A percentile compares a stretch with the other conserved stretches of the same genome.
Evolutionary conservation across 2,113 vertebrate species (phyloP).

Genomic region (Chloebia gouldiae): DNA sequence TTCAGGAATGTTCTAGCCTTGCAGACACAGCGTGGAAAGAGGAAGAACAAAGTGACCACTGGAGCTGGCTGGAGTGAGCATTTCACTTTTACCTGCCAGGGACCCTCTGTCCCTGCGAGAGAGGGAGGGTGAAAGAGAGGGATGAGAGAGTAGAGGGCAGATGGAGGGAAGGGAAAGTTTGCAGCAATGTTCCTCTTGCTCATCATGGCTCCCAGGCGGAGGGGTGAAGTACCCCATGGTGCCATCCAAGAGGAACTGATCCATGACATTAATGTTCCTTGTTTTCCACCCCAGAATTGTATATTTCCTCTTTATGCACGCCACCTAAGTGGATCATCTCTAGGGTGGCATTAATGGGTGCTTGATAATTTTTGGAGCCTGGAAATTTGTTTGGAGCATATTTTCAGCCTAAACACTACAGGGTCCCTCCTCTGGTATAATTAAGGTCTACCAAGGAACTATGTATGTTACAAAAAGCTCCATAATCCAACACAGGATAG

Average conservation of each 20-base stretch:
- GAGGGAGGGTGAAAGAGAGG: background rate
- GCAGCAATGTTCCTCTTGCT: background rate
- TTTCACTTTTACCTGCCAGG: background rate
- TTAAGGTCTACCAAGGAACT: background rate
- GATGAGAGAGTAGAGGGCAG: background rate
- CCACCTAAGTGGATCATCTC: background rate
- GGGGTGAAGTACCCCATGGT: rapidly evolving
- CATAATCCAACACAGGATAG: constrained; percentile 24
- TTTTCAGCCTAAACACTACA: constrained; percentile 2
- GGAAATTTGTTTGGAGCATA: background rate
- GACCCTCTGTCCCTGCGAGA: background rate
- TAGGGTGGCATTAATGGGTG: background rate
- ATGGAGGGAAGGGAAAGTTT: background rate
- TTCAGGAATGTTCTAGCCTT: background rate
- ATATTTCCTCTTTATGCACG: background rate
- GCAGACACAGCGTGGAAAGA: background rate
- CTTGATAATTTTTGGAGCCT: background rate
- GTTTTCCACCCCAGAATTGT: background rate
- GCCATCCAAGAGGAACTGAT: background rate
- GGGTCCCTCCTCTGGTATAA: constrained; percentile 51
- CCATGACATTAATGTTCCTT: background rate
- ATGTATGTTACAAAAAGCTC: background rate
- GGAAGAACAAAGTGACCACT: background rate
- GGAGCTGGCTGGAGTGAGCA: background rate
- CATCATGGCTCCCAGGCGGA: background rate